A percentile compares a stretch with the other conserved stretches of the same genome.
phyloP scores from a whole-genome alignment of 2,888 invertebrate genomes.

The Ormyrus thymus region DNA sequence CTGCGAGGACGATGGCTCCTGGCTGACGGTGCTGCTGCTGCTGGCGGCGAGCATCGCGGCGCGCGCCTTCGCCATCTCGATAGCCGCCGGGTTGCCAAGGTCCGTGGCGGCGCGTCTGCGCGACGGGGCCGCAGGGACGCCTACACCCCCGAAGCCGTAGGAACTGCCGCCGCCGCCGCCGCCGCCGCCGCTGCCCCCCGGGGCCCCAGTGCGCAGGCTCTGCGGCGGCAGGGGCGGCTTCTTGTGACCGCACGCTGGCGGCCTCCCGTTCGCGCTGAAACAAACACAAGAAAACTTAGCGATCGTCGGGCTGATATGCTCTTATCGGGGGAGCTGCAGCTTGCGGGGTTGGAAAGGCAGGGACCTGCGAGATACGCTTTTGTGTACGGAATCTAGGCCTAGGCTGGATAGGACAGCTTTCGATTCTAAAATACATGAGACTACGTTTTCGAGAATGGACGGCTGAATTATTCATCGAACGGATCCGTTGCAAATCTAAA shows the following conservation, averaged over 20 bases:
- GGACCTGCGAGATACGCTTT: no score
- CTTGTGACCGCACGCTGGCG: slow-evolving; percentile 72
- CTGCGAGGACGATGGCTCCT: slow-evolving; percentile 38
- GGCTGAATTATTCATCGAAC: no score
- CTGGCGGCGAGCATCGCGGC: slow-evolving; percentile 70
- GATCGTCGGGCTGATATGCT: neutral
- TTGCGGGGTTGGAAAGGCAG: no score
- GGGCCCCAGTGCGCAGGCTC: slow-evolving; percentile 53
- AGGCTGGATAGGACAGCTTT: no score
- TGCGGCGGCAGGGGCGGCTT: slow-evolving; percentile 69
- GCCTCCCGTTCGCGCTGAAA: slow-evolving; percentile 70
- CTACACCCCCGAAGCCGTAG: slow-evolving; percentile 61
- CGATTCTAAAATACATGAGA: no score
- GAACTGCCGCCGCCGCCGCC: slow-evolving; percentile 70
- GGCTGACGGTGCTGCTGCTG: slow-evolving; percentile 45
- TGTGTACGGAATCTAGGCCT: no score
- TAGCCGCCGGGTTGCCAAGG: slow-evolving; percentile 73
- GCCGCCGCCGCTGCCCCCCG: slow-evolving; percentile 65
- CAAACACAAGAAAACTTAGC: slow-evolving; percentile 17
- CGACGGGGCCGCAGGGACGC: slow-evolving; percentile 64
- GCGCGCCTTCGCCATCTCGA: slow-evolving; percentile 75
- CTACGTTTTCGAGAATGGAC: no score
- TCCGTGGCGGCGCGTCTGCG: slow-evolving; percentile 75
- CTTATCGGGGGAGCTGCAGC: neutral
- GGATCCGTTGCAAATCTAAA: no score